A percentile compares a stretch with the other conserved stretches of the same genome.
phyloP scores from a whole-genome alignment of 2,113 vertebrate species.

The Chinchilla lanigera region DNA sequence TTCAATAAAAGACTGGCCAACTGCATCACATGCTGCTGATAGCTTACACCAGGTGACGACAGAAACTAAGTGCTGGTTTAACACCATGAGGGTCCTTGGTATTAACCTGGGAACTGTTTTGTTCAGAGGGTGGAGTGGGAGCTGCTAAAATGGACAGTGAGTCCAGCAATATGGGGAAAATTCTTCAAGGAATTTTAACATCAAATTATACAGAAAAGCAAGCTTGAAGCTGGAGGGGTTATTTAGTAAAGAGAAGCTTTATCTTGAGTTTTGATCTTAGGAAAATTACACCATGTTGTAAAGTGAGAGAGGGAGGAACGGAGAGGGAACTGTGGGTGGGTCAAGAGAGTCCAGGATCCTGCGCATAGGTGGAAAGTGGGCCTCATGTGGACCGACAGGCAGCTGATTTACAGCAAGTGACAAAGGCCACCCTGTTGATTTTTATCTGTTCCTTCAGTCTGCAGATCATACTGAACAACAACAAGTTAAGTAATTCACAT shows the following conservation, averaged over 20 bases:
- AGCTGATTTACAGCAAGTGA: background rate
- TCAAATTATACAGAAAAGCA: background rate
- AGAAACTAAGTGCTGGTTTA: background rate
- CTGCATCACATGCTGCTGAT: background rate
- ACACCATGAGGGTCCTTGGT: background rate
- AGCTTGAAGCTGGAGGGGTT: background rate
- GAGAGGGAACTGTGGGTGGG: background rate
- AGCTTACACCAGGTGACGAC: background rate
- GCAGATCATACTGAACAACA: background rate
- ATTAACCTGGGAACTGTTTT: background rate
- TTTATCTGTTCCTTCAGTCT: background rate
- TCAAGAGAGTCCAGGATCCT: background rate
- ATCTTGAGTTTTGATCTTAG: conserved; percentile 6
- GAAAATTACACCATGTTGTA: background rate
- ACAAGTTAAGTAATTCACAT: background rate
- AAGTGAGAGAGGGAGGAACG: background rate
- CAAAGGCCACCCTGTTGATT: background rate
- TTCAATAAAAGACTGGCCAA: background rate
- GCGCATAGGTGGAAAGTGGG: background rate
- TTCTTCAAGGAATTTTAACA: background rate
- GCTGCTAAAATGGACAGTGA: background rate
- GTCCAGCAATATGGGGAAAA: background rate
- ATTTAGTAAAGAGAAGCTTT: background rate
- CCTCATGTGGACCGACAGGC: background rate
- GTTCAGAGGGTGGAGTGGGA: background rate